These are phyloP conservation scores for Isaurus tuberculatus DNA, from an alignment of 92 coral and sea anemone genomes.

Conservation along the genomic window DNA sequence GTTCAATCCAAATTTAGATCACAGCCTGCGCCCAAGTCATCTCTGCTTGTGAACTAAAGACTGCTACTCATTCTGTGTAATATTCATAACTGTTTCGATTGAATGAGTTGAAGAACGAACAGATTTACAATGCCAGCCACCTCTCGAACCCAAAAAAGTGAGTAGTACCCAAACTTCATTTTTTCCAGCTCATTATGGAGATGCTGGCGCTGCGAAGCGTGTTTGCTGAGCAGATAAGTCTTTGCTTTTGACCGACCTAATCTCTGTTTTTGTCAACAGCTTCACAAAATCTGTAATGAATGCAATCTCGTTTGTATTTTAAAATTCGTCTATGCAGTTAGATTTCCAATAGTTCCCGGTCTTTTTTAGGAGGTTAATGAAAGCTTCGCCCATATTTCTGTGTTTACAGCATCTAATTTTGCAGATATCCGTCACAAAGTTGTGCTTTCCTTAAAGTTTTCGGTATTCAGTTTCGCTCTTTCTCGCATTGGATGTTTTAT, in stretches of 20 bases:
- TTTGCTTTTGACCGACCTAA: not conserved
- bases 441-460: constrained; percentile 10
- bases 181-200: not conserved
- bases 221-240: constrained; percentile 20
- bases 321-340: not conserved
- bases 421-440: not conserved
- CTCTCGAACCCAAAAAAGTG: constrained; percentile 37
- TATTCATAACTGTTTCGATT: constrained; percentile 11
- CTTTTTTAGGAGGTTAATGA: not conserved
- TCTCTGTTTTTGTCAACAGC: constrained; percentile 42
- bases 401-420: not conserved
- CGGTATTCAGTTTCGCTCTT: constrained; percentile 23
- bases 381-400: not conserved
- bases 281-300: not conserved
- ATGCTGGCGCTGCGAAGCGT: constrained; percentile 10
- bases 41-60: constrained; percentile 23
- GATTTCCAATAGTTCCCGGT: not conserved
- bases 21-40: constrained; percentile 35
- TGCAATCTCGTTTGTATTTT: constrained; percentile 1
- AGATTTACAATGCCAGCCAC: constrained; percentile 36
- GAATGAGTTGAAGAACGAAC: constrained; percentile 33
- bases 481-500: not conserved
- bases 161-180: not conserved
- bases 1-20: constrained; percentile 40
- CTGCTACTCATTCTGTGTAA: constrained; percentile 20